These are phyloP conservation scores for Saxicola maurus DNA, from an alignment of 2,797 vertebrate species.

Conservation along the genomic window DNA sequence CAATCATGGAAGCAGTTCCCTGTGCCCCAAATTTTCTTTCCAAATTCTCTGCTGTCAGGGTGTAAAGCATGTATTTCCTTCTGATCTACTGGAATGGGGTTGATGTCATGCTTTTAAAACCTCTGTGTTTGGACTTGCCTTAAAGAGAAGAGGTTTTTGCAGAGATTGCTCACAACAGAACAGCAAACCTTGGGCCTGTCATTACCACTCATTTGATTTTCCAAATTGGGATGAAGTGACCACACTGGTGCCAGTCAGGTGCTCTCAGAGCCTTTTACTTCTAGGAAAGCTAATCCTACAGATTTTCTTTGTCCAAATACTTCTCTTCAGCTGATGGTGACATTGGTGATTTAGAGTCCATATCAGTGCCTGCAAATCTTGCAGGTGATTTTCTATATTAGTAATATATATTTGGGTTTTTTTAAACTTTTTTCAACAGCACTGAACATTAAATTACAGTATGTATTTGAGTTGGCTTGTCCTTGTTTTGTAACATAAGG, in stretches of 20 bases:
- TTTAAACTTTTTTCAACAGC: neutral
- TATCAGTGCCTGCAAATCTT: neutral
- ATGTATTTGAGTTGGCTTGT: neutral
- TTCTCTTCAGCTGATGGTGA: neutral
- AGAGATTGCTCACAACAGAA: neutral
- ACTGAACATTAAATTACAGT: neutral
- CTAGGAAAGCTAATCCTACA: neutral
- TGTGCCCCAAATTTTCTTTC: neutral
- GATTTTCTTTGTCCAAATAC: neutral
- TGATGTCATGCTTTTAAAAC: neutral
- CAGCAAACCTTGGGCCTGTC: neutral
- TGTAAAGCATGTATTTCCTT: accelerated
- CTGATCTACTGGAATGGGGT: neutral
- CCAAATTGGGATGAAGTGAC: neutral
- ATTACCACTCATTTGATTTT: neutral
- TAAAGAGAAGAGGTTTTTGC: neutral
- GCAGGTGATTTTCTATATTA: neutral
- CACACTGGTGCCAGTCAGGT: neutral
- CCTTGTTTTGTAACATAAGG: neutral
- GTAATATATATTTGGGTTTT: neutral
- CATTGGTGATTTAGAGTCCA: neutral
- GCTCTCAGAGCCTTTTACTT: neutral
- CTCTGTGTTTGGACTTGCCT: neutral
- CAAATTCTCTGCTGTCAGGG: neutral
- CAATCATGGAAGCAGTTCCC: neutral